A percentile compares a stretch with the other conserved stretches of the same genome.
Conservation (phyloP, 2,888 invertebrate species). For the Brenthis daphne region DNA sequence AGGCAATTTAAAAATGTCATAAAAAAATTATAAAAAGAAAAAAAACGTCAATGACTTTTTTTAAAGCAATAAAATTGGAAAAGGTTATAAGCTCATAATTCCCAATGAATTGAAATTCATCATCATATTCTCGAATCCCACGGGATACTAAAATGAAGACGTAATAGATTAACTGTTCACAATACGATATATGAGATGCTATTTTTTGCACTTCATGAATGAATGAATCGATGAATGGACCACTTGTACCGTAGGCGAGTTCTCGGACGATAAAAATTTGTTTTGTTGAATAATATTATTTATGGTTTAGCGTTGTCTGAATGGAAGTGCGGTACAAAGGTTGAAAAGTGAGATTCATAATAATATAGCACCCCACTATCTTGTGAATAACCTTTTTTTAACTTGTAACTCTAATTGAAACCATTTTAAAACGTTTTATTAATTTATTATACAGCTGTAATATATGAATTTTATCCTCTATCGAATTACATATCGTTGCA, state of each 20-base stretch:
- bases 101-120: constrained; percentile 55
- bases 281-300: constrained; percentile 74
- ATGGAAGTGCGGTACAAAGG: constrained; percentile 14
- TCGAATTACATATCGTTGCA: too few species aligned
- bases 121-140: constrained; percentile 65
- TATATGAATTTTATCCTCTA: too few species aligned
- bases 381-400: constrained; percentile 5
- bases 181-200: constrained; percentile 45
- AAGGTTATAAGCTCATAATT: constrained; percentile 30
- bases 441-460: too few species aligned
- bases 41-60: constrained; percentile 7
- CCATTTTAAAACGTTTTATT: neutral
- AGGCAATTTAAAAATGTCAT: neutral
- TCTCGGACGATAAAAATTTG: constrained; percentile 73
- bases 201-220: constrained; percentile 61
- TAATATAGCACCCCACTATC: neutral
- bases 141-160: constrained; percentile 71
- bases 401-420: neutral
- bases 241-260: constrained; percentile 49
- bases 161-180: constrained; percentile 64
- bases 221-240: constrained; percentile 59
- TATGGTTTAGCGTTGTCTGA: constrained; percentile 57
- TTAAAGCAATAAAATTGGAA: constrained; percentile 15
- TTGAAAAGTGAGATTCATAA: constrained; percentile 13
- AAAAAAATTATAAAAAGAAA: constrained; percentile 8